These are phyloP conservation scores for Acrobasis repandana DNA, from an alignment of 2,888 invertebrate genomes.

Conservation along the genomic window DNA sequence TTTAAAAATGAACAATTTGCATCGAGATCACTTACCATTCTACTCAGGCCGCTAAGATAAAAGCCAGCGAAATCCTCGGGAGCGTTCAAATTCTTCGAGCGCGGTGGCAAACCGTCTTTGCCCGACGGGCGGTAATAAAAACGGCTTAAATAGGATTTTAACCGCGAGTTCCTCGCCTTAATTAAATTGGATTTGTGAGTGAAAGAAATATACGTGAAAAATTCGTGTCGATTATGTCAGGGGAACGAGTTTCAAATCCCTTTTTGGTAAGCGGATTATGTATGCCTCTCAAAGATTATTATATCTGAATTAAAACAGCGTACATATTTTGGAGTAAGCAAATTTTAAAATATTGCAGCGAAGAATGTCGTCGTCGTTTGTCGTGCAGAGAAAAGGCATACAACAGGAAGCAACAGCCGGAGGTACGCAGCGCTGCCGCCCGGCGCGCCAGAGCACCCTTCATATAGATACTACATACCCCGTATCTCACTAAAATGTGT, in stretches of 20 bases:
- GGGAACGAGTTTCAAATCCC: constrained; percentile 71
- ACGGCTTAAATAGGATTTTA: constrained; percentile 83
- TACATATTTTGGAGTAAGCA: constrained; percentile 40
- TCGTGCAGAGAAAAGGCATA: constrained; percentile 41
- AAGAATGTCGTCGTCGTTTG: constrained; percentile 33
- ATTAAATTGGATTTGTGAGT: constrained; percentile 82
- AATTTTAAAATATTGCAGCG: constrained; percentile 38
- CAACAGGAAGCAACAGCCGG: constrained; percentile 69
- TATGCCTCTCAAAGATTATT: constrained; percentile 55
- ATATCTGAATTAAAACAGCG: constrained; percentile 42
- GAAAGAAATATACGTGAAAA: constrained; percentile 81
- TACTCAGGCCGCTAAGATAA: constrained; percentile 67
- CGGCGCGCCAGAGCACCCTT: neutral
- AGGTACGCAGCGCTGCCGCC: constrained; percentile 17
- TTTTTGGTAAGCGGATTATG: constrained; percentile 67
- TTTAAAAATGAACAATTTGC: constrained; percentile 65
- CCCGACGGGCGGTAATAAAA: constrained; percentile 82
- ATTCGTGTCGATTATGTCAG: constrained; percentile 79
- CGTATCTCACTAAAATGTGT: neutral
- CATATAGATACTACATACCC: constrained; percentile 7
- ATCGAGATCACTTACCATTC: constrained; percentile 70
- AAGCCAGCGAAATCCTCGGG: constrained; percentile 72
- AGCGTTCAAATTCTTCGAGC: constrained; percentile 77
- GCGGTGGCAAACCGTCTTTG: constrained; percentile 77
- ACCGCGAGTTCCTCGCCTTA: constrained; percentile 81